Percentiles rank a stretch among this genome's conserved stretches.
These are phyloP conservation scores for Pseudorasbora parva DNA, from an alignment of 2,113 vertebrate genomes.

Conservation along the genomic window DNA sequence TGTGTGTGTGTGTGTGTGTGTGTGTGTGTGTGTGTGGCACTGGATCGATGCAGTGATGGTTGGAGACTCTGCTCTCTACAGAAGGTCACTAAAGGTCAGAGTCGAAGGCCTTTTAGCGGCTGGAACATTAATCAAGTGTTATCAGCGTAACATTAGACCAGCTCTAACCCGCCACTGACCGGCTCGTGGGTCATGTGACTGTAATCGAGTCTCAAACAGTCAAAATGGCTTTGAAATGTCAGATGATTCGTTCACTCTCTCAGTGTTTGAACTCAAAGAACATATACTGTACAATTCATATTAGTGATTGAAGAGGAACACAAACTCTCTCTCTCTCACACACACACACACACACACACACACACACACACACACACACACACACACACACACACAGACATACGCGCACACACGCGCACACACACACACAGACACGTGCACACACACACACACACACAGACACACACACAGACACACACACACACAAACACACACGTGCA, in stretches of 20 bases:
- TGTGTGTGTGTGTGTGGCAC: constrained; percentile 16
- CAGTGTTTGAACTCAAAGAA: neutral
- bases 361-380: too few relatives aligned
- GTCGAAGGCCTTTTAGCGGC: neutral
- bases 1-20: neutral
- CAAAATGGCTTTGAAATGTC: neutral
- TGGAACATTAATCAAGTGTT: constrained; percentile 7
- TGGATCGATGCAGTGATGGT: constrained; percentile 42
- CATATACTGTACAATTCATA: too few relatives aligned
- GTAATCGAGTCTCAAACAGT: neutral
- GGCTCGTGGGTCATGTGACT: neutral
- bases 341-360: too few relatives aligned
- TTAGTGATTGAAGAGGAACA: too few relatives aligned
- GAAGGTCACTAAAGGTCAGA: constrained; percentile 38
- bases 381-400: too few relatives aligned
- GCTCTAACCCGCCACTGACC: neutral
- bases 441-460: too few relatives aligned
- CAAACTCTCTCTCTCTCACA: too few relatives aligned
- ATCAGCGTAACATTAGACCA: neutral
- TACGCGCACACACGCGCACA: too few relatives aligned
- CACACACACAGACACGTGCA: too few relatives aligned
- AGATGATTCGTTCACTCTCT: too few relatives aligned
- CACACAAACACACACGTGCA: too few relatives aligned
- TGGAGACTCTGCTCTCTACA: neutral
- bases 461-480: too few relatives aligned